A percentile compares a stretch with the other conserved stretches of the same genome.
Conservation (phyloP, 2,888 invertebrate genomes). For the Phytoseiulus persimilis region DNA sequence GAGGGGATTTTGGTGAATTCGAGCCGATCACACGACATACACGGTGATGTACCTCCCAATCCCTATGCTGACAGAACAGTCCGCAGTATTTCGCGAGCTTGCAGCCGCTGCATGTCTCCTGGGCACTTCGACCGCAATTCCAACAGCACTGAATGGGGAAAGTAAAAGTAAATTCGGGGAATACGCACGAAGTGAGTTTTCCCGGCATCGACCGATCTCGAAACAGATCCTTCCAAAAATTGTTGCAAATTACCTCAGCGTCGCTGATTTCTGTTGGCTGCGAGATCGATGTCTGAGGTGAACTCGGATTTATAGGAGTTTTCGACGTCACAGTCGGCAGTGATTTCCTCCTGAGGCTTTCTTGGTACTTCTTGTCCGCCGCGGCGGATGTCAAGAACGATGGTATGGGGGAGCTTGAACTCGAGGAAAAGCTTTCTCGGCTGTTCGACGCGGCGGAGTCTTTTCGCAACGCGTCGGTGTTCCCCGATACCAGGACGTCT, state of each 20-base stretch:
- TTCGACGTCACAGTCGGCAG: neutral
- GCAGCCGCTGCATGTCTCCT: slow-evolving; percentile 28
- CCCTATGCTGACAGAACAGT: neutral
- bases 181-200: no score
- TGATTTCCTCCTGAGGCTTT: neutral
- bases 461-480: neutral
- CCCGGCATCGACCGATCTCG: no score
- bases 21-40: neutral
- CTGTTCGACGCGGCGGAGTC: neutral
- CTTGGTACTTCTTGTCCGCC: neutral
- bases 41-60: slow-evolving; percentile 12
- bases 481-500: neutral
- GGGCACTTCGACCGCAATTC: slow-evolving; percentile 11
- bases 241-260: neutral
- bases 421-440: neutral
- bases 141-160: neutral
- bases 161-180: no score
- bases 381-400: neutral
- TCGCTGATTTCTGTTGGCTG: neutral
- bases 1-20: neutral
- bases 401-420: neutral
- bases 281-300: neutral
- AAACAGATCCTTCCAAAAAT: neutral
- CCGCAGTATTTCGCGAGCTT: slow-evolving; percentile 28
- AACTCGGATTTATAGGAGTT: neutral